Percentiles rank a stretch among this genome's conserved stretches.
Evolutionary conservation across 2,113 vertebrate genomes (phyloP).

Genomic region (Synodontis membranacea): DNA sequence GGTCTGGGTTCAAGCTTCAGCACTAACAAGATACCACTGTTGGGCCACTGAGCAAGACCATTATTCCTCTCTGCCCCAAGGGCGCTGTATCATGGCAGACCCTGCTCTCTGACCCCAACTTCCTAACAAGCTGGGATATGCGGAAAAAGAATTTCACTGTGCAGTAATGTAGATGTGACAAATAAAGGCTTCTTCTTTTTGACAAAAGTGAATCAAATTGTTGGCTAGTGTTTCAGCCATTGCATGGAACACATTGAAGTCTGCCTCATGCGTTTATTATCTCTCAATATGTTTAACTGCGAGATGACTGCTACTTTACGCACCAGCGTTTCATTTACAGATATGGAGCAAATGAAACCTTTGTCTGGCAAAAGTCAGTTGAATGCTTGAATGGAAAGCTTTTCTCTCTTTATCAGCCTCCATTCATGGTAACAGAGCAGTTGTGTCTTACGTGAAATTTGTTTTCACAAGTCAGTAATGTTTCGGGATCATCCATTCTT

Average conservation of each 20-base stretch:
- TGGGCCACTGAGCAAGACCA: too few relatives aligned
- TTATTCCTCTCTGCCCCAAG: too few relatives aligned
- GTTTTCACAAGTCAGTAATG: not conserved
- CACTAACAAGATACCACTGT: too few relatives aligned
- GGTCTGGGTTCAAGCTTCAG: too few relatives aligned
- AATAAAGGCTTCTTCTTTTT: too few relatives aligned
- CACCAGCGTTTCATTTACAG: not conserved
- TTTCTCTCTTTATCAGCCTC: not conserved
- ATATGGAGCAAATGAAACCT: not conserved
- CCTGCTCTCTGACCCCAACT: too few relatives aligned
- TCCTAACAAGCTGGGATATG: too few relatives aligned
- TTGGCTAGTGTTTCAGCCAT: not conserved
- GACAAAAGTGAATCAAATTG: not conserved
- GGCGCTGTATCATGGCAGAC: too few relatives aligned
- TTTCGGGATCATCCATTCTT: not conserved
- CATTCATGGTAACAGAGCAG: conserved; percentile 5
- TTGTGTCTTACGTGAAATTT: not conserved
- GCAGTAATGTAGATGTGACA: too few relatives aligned
- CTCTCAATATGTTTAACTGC: not conserved
- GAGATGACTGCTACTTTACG: not conserved
- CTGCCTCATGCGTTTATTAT: not conserved
- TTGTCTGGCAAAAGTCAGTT: not conserved
- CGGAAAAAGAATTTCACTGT: too few relatives aligned
- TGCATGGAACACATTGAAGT: not conserved
- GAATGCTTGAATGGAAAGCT: not conserved